These are phyloP conservation scores for Steinernema scapterisci DNA, from an alignment of 2,888 invertebrate species.

Conservation along the genomic window DNA sequence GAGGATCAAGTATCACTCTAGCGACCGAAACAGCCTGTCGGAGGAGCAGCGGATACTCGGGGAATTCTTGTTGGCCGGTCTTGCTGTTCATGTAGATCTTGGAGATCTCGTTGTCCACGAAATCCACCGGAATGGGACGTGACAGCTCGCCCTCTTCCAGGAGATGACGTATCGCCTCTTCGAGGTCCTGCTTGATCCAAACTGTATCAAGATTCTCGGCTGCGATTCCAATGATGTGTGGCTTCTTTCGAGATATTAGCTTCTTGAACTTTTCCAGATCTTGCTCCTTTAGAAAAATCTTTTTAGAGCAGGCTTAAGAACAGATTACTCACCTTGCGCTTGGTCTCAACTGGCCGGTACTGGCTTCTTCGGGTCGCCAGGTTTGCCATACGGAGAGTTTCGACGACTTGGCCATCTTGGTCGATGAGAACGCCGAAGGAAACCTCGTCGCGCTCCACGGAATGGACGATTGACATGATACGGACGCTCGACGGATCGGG, in stretches of 20 bases:
- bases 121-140: conserved; percentile 78
- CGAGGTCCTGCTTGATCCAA: conserved; percentile 71
- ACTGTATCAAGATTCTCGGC: conserved; percentile 76
- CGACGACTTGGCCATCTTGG: conserved; percentile 87
- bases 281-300: conserved; percentile 43
- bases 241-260: conserved; percentile 86
- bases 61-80: conserved; percentile 54
- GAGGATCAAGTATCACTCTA: conserved; percentile 88
- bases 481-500: conserved; percentile 85
- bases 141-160: conserved; percentile 78
- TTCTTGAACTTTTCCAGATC: conserved; percentile 56
- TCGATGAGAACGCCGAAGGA: conserved; percentile 78
- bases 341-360: conserved; percentile 39
- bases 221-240: conserved; percentile 88
- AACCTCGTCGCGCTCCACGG: conserved; percentile 64
- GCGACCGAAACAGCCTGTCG: conserved; percentile 92
- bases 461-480: conserved; percentile 83
- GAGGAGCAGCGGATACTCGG: conserved; percentile 77
- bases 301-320: background rate
- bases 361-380: conserved; percentile 74
- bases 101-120: conserved; percentile 88
- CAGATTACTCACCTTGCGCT: conserved; percentile 42
- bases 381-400: conserved; percentile 85
- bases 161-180: conserved; percentile 44
- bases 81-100: conserved; percentile 88